phyloP scores from a whole-genome alignment of 1,140 invertebrate genomes.

The Dendroctonus valens region DNA sequence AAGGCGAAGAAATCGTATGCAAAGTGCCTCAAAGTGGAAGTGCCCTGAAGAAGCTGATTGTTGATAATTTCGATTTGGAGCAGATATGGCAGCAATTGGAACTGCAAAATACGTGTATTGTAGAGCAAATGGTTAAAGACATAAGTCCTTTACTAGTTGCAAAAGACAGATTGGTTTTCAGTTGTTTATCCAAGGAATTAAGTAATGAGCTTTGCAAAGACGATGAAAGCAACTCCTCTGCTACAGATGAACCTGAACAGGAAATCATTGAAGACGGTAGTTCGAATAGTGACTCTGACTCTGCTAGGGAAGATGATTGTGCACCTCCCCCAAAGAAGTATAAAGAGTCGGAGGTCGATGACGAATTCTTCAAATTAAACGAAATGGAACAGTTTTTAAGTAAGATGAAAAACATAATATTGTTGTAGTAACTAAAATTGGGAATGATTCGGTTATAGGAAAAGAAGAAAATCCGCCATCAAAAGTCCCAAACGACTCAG shows the following conservation, averaged over 20 bases:
- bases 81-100: conserved; percentile 91
- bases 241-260: background rate
- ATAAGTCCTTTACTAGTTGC: conserved; percentile 41
- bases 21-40: conserved; percentile 51
- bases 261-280: conserved; percentile 3
- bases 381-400: conserved; percentile 82
- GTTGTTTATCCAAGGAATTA: conserved; percentile 26
- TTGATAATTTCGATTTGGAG: conserved; percentile 82
- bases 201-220: background rate
- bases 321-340: conserved; percentile 40
- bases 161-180: conserved; percentile 42
- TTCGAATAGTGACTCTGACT: conserved; percentile 17
- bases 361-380: conserved; percentile 87
- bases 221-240: background rate
- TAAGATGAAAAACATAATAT: conserved; percentile 1
- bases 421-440: background rate
- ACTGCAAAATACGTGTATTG: conserved; percentile 70
- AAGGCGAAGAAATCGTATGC: conserved; percentile 53
- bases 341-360: conserved; percentile 74
- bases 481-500: conserved; percentile 50
- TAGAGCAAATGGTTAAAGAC: conserved; percentile 55
- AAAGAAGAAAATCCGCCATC: conserved; percentile 12
- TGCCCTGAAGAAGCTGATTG: conserved; percentile 67
- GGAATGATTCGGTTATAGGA: conserved; percentile 2
- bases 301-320: conserved; percentile 37